Evolutionary conservation across 1,140 invertebrate genomes (phyloP), one percentile per base, ranked within the genome.

Genomic region (Megalonaias nervosa): DNA sequence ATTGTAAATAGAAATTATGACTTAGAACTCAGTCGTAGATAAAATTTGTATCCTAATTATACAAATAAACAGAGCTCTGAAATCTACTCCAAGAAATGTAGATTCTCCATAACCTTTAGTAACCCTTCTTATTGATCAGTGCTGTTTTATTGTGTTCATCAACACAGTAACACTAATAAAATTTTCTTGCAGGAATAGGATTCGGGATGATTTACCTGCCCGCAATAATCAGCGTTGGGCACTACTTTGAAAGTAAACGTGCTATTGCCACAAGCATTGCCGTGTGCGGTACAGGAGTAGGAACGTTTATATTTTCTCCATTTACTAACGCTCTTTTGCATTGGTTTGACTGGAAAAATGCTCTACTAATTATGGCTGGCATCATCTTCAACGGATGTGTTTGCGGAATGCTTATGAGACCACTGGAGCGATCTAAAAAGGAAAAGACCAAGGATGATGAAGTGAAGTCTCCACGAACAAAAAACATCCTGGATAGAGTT

Each of bases 201-300:
- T 31, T 2, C 26, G 26, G 26, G 26, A 31, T 2, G 26, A 2
- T 26, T 26, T 2, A 98, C 88, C 92, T 98, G 48, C 97, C 97
- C 2, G 97, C 97, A 66, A 98, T 98, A 74, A 97, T 98, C 38
- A 96, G 95, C 87, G 97, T 98, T 13, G 97, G 97, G 5, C 95
- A 95, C 76, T 98, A 98, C 92, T 99, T 99, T 86, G 97, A 98
- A 83, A 94, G 95, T 82, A 95, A 94, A 80, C 93, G 97, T 71
- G 97, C 97, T 9, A 92, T 98, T 77, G 97, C 97, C 4, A 98
- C 97, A 1, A 95, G 95, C 3, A 97, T 99, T 38, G 97, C 97
- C 0, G 97, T 99, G 0, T 98, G 97, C 85, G 97, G 97, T 5
- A 97, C 97, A 11, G 92, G 92, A 31, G 88, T 93, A 12, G 96